Conservation (phyloP, 2,113 vertebrate species). For the Ammodytes dubius region DNA sequence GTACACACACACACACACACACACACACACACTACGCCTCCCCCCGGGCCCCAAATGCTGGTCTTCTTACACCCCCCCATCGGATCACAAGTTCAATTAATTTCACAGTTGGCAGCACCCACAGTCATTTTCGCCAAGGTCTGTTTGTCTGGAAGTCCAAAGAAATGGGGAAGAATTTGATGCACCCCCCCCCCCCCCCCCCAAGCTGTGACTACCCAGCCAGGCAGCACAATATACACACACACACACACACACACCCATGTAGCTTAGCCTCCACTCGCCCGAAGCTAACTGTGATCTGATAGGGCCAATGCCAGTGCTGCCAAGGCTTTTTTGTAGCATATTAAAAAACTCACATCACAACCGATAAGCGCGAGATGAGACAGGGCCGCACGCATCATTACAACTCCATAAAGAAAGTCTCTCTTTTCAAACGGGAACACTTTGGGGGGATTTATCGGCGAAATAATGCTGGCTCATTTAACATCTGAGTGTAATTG, state of each 20-base stretch:
- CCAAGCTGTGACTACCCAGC: too few species aligned
- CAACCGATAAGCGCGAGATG: slow-evolving; percentile 41
- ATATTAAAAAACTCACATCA: slow-evolving; percentile 58
- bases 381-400: slow-evolving; percentile 54
- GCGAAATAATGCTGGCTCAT: slow-evolving; percentile 9
- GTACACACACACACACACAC: too few species aligned
- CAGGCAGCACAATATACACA: too few species aligned
- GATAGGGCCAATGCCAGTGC: slow-evolving; percentile 30
- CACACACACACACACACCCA: background rate
- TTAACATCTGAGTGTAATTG: slow-evolving; percentile 6
- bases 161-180: slow-evolving; percentile 56
- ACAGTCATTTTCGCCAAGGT: slow-evolving; percentile 53
- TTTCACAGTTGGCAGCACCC: slow-evolving; percentile 82
- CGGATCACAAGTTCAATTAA: slow-evolving; percentile 84
- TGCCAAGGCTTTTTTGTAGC: slow-evolving; percentile 21
- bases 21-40: slow-evolving; percentile 38
- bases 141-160: slow-evolving; percentile 61
- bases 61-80: slow-evolving; percentile 45
- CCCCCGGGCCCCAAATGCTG: slow-evolving; percentile 66
- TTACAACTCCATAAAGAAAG: slow-evolving; percentile 49
- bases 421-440: slow-evolving; percentile 23
- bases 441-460: background rate
- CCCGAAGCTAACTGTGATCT: slow-evolving; percentile 64
- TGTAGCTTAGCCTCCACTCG: slow-evolving; percentile 57
- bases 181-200: background rate